Evolutionary conservation across 2,113 vertebrate species (phyloP), one percentile per base, ranked within the genome.

Genomic region (Columba janthina): DNA sequence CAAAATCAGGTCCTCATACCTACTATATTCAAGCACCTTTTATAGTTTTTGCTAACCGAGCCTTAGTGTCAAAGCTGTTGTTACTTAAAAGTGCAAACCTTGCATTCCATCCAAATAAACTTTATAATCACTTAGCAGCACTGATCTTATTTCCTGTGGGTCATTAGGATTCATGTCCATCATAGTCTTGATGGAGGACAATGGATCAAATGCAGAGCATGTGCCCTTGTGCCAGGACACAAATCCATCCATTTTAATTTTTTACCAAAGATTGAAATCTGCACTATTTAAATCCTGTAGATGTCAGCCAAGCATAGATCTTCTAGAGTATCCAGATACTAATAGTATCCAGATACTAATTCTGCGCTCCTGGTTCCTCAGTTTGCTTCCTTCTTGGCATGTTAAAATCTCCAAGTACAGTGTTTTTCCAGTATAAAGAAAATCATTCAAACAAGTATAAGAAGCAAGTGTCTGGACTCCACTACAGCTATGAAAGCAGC

Each of bases 291-390:
- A 95, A 84, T 90, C 71, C 67, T 93, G 56, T 32, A 89, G 92
- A 50, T 93, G 58, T 80, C 88, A 90, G 90, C 54, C 88, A 88
- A 88, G 60, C n/a, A 71, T 70, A 58, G 67, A 71, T 76, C 71
- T 88, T 86, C 29, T 44, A 71, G 9, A 80, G 36, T n/a, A n/a
- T n/a, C n/a, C n/a, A n/a, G n/a, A n/a, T n/a, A 86, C 71, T 15
- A 73, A 25, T n/a, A 58, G 46, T 28, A 28, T 29, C 65, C 56
- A 94, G n/a, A 74, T 67, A 38, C n/a, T 34, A 83, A 92, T 86
- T 92, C 51, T 85, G 9, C 46, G 86, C 60, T 83, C 50, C 21
- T 54, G 12, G 26, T 36, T 83, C 26, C 44, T 93, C 36, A 53
- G 8, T 65, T 95, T 79, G 2, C 40, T 85, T 85, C 53, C 20